Evolutionary conservation across 2,113 vertebrate species (phyloP).

Genomic region (Odontophorus gujanensis): DNA sequence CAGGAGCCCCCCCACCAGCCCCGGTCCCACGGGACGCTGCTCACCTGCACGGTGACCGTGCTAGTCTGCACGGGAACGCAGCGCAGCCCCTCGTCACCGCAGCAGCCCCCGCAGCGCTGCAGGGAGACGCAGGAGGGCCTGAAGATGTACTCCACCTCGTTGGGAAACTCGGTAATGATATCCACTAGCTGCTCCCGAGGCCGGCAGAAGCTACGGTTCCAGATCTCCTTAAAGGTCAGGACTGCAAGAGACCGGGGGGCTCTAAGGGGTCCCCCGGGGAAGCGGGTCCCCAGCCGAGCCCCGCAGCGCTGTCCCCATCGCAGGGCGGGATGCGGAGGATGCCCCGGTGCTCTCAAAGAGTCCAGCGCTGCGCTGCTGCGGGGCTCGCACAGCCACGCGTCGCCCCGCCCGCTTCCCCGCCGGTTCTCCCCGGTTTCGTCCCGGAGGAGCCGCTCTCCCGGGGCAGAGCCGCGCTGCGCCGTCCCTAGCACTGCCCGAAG

Average conservation of each 20-base stretch:
- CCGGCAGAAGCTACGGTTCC: constrained; percentile 92
- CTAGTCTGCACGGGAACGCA: constrained; percentile 83
- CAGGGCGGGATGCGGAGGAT: background rate
- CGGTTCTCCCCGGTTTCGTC: background rate
- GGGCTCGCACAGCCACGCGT: background rate
- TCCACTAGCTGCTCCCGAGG: constrained; percentile 91
- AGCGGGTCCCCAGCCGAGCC: background rate
- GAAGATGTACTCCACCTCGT: constrained; percentile 91
- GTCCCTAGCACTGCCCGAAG: background rate
- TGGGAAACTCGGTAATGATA: constrained; percentile 87
- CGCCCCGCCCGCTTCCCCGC: background rate
- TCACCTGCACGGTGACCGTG: constrained; percentile 93
- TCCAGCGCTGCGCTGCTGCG: background rate
- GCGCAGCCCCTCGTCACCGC: constrained; percentile 89
- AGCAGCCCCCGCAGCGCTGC: constrained; percentile 92
- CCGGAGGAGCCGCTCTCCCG: background rate
- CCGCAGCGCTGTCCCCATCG: background rate
- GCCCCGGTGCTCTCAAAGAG: background rate
- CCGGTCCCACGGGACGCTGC: accelerated
- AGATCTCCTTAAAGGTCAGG: constrained; percentile 91
- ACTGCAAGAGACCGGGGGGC: constrained; percentile 72
- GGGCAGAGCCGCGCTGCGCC: background rate
- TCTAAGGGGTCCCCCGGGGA: background rate
- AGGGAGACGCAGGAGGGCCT: constrained; percentile 91
- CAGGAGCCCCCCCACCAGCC: background rate